phyloP scores from a whole-genome alignment of 2,797 vertebrate species.

The Macroramphosus scolopax region DNA sequence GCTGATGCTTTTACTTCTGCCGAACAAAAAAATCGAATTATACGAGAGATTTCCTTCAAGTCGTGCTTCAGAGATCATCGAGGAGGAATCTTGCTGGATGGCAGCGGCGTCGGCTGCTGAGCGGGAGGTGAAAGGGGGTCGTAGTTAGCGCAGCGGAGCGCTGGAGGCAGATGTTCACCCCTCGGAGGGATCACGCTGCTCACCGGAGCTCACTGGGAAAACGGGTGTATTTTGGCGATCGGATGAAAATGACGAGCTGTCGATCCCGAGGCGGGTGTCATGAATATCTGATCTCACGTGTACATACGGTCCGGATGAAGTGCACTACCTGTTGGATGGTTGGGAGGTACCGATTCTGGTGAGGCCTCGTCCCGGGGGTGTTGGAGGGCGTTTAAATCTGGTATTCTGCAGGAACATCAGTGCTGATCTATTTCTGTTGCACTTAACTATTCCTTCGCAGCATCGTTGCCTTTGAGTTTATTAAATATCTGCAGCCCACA shows the following conservation, averaged over 20 bases:
- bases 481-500: no score
- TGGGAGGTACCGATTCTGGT: no score
- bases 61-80: conserved; percentile 13
- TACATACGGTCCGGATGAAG: neutral
- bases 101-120: conserved; percentile 26
- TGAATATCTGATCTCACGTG: conserved; percentile 5
- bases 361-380: no score
- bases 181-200: conserved; percentile 41
- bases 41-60: conserved; percentile 12
- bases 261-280: conserved; percentile 4
- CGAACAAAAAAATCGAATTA: neutral
- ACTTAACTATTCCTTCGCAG: no score
- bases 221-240: conserved; percentile 21
- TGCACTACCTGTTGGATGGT: no score
- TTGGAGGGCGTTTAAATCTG: no score
- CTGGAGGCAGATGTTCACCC: conserved; percentile 25
- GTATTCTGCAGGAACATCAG: no score
- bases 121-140: conserved; percentile 19
- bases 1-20: no score
- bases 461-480: no score
- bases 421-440: no score
- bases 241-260: conserved; percentile 14
- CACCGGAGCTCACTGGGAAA: conserved; percentile 50
- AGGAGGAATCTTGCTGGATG: neutral
- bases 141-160: conserved; percentile 17